Conservation (phyloP, 2,797 vertebrate genomes). For the Cephalopachus bancanus region DNA sequence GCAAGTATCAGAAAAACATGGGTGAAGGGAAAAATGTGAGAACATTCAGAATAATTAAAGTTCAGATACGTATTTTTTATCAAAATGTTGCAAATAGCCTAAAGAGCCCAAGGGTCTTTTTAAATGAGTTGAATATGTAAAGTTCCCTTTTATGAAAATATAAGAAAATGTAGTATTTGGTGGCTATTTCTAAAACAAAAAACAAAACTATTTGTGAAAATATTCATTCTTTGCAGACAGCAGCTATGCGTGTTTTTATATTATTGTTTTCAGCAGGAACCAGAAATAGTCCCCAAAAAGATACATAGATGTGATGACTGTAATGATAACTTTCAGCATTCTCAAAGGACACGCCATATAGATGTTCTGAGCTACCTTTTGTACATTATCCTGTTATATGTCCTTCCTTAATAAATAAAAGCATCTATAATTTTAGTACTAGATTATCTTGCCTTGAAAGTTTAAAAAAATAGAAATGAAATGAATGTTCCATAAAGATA, state of each 20-base stretch:
- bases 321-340: conserved; percentile 23
- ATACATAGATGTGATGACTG: not conserved
- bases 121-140: not conserved
- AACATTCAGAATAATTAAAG: conserved; percentile 19
- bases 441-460: not conserved
- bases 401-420: not conserved
- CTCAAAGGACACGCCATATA: not conserved
- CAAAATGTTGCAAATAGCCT: conserved; percentile 37
- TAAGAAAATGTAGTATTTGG: not conserved
- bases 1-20: not conserved
- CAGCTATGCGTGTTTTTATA: not conserved
- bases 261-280: conserved; percentile 25
- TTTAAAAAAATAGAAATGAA: conserved; percentile 34
- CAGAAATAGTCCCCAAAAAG: not conserved
- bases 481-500: conserved; percentile 5
- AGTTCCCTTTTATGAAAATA: not conserved
- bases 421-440: conserved; percentile 19
- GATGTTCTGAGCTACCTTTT: not conserved
- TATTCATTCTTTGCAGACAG: conserved; percentile 12
- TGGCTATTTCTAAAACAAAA: conserved; percentile 9
- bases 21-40: not conserved
- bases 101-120: not conserved
- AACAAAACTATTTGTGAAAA: conserved; percentile 36
- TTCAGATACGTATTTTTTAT: not conserved
- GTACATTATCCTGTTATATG: not conserved